Evolutionary conservation across 2,113 vertebrate species (phyloP), one percentile per base, ranked within the genome.

Genomic region (Pseudorhombus dupliciocellatus): DNA sequence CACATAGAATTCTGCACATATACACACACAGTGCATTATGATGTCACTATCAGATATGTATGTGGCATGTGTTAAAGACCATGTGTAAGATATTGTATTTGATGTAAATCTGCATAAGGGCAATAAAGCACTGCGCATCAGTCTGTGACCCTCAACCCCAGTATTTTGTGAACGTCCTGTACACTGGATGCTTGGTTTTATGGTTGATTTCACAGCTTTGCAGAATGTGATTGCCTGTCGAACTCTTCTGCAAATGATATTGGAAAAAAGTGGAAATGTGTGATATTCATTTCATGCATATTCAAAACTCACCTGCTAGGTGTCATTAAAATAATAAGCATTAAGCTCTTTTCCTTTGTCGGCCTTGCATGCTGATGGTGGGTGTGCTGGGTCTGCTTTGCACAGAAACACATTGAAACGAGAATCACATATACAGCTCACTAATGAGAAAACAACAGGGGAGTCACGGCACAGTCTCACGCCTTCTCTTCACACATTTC

Each of bases 401-500:
- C 77, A 68, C 64, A 61, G 79, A 78, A 90, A 89, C 85, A 88
- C 77, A 82, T 85, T 89, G 85, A 88, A 81, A 79, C 74, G 66
- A 24, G 76, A 83, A 73, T 81, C 79, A 81, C 79, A 74, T 86
- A 83, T 87, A 80, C 84, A 73, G 71, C 77, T 74, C 83, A 83
- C 87, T 90, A 88, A 91, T 89, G 88, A 91, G 84, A 88, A 87
- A 88, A 87, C 88, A 88, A 88, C 88, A 81, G 87, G 89, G 86
- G 84, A 75, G 69, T 84, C 8, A 11, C 48, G 3, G 66, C 83
- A 28, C 68, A 63, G 81, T 88, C 87, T 91, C 74, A 72, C 85
- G 78, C 84, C 85, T 88, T 78, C 53, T 46, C 81, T 52, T 83
- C 72, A 82, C 89, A 83, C 82, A 82, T 87, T 81, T 84, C 78